Base-by-base conservation (phyloP, 2,888 invertebrate species). In the Carcina quercana region DNA sequence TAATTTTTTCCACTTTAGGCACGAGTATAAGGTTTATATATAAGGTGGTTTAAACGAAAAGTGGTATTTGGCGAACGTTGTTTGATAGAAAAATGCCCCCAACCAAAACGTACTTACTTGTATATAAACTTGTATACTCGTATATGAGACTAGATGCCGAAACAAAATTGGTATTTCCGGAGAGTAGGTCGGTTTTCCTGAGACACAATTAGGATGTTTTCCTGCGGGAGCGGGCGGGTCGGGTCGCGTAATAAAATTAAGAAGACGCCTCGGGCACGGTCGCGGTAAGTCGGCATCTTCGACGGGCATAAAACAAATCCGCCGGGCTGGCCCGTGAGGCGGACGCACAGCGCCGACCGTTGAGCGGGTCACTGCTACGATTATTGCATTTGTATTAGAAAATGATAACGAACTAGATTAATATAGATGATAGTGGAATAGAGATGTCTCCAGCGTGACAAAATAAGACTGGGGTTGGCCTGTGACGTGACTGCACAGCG, bases 191-290 rank as follows among this genome's bases (percentile, higher is more conserved):
- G 61, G 65, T 63, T 72, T 76, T 73, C 66, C 56, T 52, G 65
- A 68, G 75, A 78, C 74, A 78, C 82, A 82, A 82, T 82, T 82
- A 82, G 80, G 66, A 67, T 58, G 59, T 68, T 68, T 70, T 66
- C 75, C 72, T 63, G 46, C 44, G 71, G 66, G 67, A 59, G 44
- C 59, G 50, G 50, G 36, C 50, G 50, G 53, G 47, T 56, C 62
- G 67, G 68, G 61, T 64, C 61, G 56, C 61, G 78, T 83, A 83
- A 83, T 83, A 83, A 83, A 83, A 83, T 83, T 83, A 83, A 80
- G 80, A 69, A 76, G 75, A 66, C 68, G 72, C 67, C 57, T 55
- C 65, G 70, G 61, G 59, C 63, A 49, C 66, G 66, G 70, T 62
- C 66, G 64, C 66, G 63, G 73, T 73, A 70, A 75, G 76, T 71